phyloP scores from a whole-genome alignment of 2,113 vertebrate species.

The Ictidomys tridecemlineatus region DNA sequence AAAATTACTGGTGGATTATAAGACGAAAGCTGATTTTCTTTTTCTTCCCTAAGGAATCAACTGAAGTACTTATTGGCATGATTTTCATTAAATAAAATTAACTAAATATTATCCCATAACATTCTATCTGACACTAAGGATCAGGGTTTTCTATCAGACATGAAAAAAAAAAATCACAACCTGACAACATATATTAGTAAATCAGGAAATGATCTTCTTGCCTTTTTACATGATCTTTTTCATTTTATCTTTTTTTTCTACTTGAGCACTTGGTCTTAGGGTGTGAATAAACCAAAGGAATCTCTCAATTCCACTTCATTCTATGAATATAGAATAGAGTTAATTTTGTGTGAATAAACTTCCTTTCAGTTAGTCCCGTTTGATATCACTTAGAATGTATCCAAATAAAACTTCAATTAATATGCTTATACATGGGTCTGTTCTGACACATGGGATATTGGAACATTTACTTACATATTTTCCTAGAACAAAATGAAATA shows the following conservation, averaged over 20 bases:
- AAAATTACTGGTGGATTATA: background rate
- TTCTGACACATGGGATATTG: background rate
- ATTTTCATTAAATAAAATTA: slow-evolving; percentile 41
- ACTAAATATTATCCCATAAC: background rate
- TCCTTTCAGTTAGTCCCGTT: background rate
- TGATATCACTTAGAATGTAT: background rate
- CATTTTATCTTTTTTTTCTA: background rate
- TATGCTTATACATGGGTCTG: background rate
- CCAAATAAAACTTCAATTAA: background rate
- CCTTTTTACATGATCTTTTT: background rate
- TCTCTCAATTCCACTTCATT: background rate
- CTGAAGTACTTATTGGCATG: background rate
- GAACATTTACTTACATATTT: background rate
- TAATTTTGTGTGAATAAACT: background rate
- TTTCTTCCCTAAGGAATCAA: slow-evolving; percentile 42
- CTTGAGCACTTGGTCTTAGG: background rate
- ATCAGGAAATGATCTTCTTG: background rate
- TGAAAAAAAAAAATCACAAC: background rate
- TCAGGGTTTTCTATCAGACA: background rate
- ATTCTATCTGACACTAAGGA: background rate
- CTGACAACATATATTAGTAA: background rate
- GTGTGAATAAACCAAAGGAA: background rate
- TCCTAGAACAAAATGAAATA: slow-evolving; percentile 55
- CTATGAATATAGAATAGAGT: background rate
- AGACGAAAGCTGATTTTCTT: background rate